Conservation (phyloP, 2,113 vertebrate genomes). For the Phycodurus eques region DNA sequence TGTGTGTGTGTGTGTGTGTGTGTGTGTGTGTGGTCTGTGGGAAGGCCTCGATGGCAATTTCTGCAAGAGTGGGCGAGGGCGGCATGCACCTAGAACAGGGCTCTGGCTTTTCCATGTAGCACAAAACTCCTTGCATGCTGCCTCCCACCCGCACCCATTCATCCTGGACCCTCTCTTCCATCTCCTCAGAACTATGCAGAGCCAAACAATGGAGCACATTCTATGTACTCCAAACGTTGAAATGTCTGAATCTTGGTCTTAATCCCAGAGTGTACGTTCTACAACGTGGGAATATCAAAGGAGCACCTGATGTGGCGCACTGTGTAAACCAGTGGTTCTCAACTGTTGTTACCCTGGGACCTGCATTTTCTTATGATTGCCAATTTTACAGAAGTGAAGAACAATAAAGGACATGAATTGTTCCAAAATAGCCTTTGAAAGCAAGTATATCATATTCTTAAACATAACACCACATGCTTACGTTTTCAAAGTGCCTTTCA, state of each 20-base stretch:
- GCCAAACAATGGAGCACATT: slow-evolving; percentile 70
- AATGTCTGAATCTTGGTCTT: slow-evolving; percentile 73
- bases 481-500: too few relatives aligned
- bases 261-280: slow-evolving; percentile 67
- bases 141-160: slow-evolving; percentile 28
- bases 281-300: background rate
- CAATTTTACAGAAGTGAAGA: too few relatives aligned
- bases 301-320: background rate
- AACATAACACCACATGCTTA: too few relatives aligned
- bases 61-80: slow-evolving; percentile 58
- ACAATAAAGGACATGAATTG: too few relatives aligned
- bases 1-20: slow-evolving; percentile 15
- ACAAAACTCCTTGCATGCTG: slow-evolving; percentile 53
- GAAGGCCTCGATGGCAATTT: slow-evolving; percentile 48
- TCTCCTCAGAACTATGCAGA: slow-evolving; percentile 70
- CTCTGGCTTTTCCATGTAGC: slow-evolving; percentile 54
- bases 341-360: too few relatives aligned
- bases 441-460: too few relatives aligned
- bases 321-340: background rate
- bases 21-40: slow-evolving; percentile 49
- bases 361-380: too few relatives aligned
- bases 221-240: slow-evolving; percentile 70
- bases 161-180: slow-evolving; percentile 39
- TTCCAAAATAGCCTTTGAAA: too few relatives aligned
- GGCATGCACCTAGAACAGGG: slow-evolving; percentile 67